Evolutionary conservation across 2,113 vertebrate genomes (phyloP).

Genomic region (Cyanocitta stelleri): DNA sequence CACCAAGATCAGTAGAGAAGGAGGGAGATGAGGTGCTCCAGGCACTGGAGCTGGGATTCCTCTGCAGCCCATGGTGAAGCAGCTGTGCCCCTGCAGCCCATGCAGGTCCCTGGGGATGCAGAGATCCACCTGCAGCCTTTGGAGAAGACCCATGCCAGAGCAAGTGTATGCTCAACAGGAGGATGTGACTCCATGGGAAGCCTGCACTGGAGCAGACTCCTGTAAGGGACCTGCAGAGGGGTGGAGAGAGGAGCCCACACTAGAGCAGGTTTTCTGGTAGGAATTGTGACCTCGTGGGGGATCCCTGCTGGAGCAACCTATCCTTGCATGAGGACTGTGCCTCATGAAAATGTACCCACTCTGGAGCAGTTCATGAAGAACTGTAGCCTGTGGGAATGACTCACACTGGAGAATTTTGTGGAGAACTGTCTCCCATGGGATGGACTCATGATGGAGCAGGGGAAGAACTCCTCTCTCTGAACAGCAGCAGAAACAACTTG

Average conservation of each 20-base stretch:
- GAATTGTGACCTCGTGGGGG: not conserved
- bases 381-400: not conserved
- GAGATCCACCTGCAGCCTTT: fast-evolving
- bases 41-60: not conserved
- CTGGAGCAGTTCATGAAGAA: not conserved
- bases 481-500: not conserved
- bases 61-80: not conserved
- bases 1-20: not conserved
- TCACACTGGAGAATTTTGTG: not conserved
- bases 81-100: not conserved
- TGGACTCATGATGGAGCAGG: too few relatives aligned
- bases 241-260: not conserved
- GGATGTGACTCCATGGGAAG: not conserved
- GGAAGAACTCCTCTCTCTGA: not conserved
- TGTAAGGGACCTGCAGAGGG: not conserved
- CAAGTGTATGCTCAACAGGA: fast-evolving
- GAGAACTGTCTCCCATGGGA: not conserved
- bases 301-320: not conserved
- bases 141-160: not conserved
- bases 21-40: not conserved
- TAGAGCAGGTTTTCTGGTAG: not conserved
- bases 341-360: not conserved
- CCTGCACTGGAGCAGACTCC: not conserved
- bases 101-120: not conserved
- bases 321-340: not conserved